phyloP scores from a whole-genome alignment of 2,113 vertebrate genomes.

The Campylomormyrus numenius region DNA sequence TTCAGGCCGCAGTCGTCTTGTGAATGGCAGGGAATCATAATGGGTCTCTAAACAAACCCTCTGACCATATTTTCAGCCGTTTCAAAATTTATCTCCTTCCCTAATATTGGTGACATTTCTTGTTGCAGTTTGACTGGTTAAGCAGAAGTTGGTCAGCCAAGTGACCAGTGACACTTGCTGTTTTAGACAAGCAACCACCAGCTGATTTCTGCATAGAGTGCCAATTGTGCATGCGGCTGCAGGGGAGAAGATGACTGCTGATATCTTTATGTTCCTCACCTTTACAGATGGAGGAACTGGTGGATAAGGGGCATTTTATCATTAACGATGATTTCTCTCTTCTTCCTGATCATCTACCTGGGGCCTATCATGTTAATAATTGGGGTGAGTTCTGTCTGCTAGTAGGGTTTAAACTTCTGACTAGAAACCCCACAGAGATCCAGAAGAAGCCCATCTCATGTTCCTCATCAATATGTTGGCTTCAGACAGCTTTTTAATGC shows the following conservation, averaged over 20 bases:
- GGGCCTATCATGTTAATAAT: conserved; percentile 88
- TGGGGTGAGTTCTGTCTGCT: conserved; percentile 60
- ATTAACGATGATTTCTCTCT: conserved; percentile 84
- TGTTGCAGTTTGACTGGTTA: background rate
- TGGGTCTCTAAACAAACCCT: background rate
- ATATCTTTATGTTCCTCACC: background rate
- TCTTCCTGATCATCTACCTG: conserved; percentile 88
- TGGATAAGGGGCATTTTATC: conserved; percentile 94
- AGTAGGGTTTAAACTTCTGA: background rate
- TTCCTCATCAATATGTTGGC: background rate
- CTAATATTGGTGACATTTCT: background rate
- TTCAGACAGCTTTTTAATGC: background rate
- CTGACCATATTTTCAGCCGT: background rate
- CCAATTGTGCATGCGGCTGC: background rate
- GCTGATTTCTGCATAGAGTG: background rate
- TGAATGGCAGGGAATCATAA: background rate
- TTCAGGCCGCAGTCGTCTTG: background rate
- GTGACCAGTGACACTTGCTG: background rate
- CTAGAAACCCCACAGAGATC: background rate
- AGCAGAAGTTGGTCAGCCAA: background rate
- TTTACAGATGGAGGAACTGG: conserved; percentile 93
- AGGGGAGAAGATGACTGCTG: background rate
- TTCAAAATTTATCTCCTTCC: background rate
- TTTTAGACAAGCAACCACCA: background rate
- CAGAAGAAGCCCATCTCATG: background rate